Base-by-base conservation (phyloP, 92 coral and sea anemone species). In the Pocillopora meandrina region DNA sequence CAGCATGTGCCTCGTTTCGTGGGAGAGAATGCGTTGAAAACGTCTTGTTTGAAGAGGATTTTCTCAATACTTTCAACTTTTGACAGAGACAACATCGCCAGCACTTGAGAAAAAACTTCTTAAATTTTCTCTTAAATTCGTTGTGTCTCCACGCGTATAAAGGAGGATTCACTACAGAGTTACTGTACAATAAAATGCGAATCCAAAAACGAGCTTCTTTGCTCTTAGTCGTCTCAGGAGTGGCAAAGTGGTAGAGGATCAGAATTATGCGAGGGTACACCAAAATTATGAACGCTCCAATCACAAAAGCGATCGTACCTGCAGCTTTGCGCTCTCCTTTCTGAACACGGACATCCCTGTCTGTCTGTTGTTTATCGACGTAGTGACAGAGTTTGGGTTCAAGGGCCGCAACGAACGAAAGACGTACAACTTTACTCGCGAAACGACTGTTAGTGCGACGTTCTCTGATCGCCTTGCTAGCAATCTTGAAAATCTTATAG, bases 291-390 rank as follows among this genome's bases (percentile, higher is more conserved):
- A 95, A 95, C 3, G 95, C 98, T 56, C 89, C 92, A 33, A 95
- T 92, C n/a, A 95, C 98, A 34, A 95, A n/a, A 35, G 93, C 98
- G n/a, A 95, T 93, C 36, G 96, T 95, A 26, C 87, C 90, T 55
- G 98, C 98, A 18, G 98, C 95, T 89, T 91, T 92, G 65, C 92
- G 95, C 42, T 95, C 98, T 81, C 87, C 85, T 73, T 83, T 85
- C 74, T 84, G 93, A 20, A 75, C 72, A 59, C 75, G 56, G 61
- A 55, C 72, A 31, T 88, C 85, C 61, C 76, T 80, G 78, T 65
- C 82, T 26, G 79, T 71, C 74, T 79, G 75, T 56, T 65, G 80
- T 9, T 83, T 75, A 60, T 92, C 87, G 34, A 82, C 83, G 66
- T 86, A 56, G 79, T 84, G 84, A 78, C 78, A 71, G 17, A 61